Percentiles rank a stretch among this genome's conserved stretches.
These are phyloP conservation scores for Rhinopomastus cyanomelas DNA, from an alignment of 2,113 vertebrate genomes.

Conservation along the genomic window DNA sequence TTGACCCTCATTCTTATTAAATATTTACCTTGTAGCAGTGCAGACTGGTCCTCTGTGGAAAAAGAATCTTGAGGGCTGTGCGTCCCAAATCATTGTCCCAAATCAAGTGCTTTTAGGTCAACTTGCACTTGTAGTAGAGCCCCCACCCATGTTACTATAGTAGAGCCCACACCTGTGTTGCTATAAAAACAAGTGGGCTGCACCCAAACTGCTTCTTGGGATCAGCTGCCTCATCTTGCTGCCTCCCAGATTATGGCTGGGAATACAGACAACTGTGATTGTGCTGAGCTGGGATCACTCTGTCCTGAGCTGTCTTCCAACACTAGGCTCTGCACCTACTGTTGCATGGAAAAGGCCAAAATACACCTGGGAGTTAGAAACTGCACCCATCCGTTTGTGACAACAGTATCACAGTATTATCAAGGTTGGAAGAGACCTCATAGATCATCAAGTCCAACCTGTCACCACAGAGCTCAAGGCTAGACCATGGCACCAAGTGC, in stretches of 20 bases:
- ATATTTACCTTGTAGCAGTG: neutral
- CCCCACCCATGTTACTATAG: neutral
- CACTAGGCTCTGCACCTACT: neutral
- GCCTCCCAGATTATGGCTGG: accelerated
- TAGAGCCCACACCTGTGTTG: neutral
- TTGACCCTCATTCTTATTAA: conserved; percentile 43
- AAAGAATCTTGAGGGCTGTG: neutral
- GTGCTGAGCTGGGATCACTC: accelerated
- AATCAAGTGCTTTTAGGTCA: neutral
- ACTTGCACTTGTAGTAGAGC: neutral
- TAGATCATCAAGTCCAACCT: too few relatives aligned
- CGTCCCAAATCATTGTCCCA: neutral
- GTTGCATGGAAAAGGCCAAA: neutral
- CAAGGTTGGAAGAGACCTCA: too few relatives aligned
- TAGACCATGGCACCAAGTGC: too few relatives aligned
- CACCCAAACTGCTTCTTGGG: neutral
- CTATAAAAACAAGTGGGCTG: neutral
- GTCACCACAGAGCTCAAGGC: too few relatives aligned
- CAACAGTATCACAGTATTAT: too few relatives aligned
- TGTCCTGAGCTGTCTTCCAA: neutral
- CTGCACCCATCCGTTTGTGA: neutral
- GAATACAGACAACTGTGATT: neutral
- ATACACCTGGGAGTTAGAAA: neutral
- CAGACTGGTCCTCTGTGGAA: neutral
- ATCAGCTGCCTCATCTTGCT: accelerated